Base-by-base conservation (phyloP, 2,797 vertebrate species). In the Psittacula derbiana region DNA sequence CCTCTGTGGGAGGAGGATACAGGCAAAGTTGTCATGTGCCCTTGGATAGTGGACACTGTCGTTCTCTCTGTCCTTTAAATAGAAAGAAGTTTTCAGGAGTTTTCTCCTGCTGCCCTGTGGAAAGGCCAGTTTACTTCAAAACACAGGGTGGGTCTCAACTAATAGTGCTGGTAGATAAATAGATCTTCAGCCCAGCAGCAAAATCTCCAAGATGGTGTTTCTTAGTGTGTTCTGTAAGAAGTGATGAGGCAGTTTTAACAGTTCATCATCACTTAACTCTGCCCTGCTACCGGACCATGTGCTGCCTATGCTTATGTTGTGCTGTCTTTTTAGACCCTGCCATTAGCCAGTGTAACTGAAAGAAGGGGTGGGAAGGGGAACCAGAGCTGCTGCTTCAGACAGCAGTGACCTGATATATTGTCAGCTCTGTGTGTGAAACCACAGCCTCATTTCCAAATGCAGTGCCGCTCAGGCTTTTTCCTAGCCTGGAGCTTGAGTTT, bases 81-180 rank as follows among this genome's bases (percentile, higher is more conserved):
- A 71, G 44, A 38, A 74, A 78, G 44, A 64, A 50, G 60, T 91
- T 85, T 86, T 80, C 58, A 64, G 92, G 52, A 75, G 47, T 81
- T 83, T 69, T 88, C 24, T 94, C 55, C 55, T 92, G 55, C 44
- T 93, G 80, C 7, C 67, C 23, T 57, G 23, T 75, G 50, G 76
- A 74, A 92, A 86, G 73, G 41, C 36, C 15, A 70, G 33, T 80
- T 95, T 76, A 47, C 41, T 81, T 92, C 47, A 90, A 80, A 94
- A 82, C 41, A 33, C 0, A 2, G 40, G 8, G 6, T 90, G 71
- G 43, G 15, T 86, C 73, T 85, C 52, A 25, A 15, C 66, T 90
- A 80, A 53, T 52, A 11, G 2, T 66, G 55, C 31, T 61, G 46
- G 60, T 33, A 88, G 60, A 40, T 65, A 33, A 61, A 19, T 49